Conservation (phyloP, 2,888 invertebrate species). For the Chydorus sphaericus region DNA sequence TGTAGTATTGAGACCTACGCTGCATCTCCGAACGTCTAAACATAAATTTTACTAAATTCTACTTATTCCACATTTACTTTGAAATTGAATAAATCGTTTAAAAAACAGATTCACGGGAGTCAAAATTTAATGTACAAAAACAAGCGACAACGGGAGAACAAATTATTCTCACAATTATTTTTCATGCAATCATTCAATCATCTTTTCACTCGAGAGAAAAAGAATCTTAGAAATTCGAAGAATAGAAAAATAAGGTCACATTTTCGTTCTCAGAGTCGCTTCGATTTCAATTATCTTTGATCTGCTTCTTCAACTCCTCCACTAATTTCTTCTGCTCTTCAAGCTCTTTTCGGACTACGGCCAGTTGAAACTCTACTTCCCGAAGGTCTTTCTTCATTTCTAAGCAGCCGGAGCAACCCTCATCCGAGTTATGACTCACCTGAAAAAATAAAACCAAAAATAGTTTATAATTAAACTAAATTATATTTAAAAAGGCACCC, state of each 20-base stretch:
- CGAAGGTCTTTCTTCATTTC: conserved; percentile 2
- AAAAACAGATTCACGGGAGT: too few relatives aligned
- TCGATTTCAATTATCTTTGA: background rate
- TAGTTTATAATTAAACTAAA: background rate
- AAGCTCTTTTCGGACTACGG: background rate
- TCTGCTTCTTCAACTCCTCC: background rate
- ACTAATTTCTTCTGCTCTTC: background rate
- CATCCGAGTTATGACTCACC: background rate
- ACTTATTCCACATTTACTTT: too few relatives aligned
- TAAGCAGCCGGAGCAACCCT: background rate
- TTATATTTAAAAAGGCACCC: background rate
- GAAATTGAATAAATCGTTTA: too few relatives aligned
- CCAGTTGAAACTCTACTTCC: background rate
- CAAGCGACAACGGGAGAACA: too few relatives aligned
- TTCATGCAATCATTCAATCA: too few relatives aligned
- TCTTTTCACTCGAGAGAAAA: too few relatives aligned
- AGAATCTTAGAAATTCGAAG: too few relatives aligned
- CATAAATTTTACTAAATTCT: too few relatives aligned
- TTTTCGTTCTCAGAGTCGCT: too few relatives aligned
- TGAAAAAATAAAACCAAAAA: background rate
- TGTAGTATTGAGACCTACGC: background rate
- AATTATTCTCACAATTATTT: too few relatives aligned
- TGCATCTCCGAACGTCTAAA: background rate
- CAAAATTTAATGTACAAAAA: too few relatives aligned
- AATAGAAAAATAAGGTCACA: too few relatives aligned